These are phyloP conservation scores for Aradophagus sp. DNA, from an alignment of 1,140 invertebrate genomes.

Conservation along the genomic window DNA sequence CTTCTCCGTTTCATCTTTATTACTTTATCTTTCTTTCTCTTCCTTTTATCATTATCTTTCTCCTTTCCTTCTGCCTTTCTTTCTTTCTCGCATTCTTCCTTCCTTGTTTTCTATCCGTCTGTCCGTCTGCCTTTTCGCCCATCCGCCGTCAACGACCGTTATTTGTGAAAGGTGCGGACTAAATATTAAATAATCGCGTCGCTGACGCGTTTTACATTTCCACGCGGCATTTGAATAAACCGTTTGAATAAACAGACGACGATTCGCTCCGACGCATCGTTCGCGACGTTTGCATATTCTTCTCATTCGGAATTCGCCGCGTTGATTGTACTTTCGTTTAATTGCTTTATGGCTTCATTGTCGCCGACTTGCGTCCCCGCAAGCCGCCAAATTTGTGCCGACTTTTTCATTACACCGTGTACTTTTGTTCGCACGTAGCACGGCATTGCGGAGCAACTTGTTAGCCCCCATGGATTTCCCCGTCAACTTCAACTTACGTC, in stretches of 20 bases:
- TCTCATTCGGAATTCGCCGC: too few relatives aligned
- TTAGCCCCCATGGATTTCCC: slow-evolving; percentile 36
- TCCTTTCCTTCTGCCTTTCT: too few relatives aligned
- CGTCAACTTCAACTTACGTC: slow-evolving; percentile 39
- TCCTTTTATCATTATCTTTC: too few relatives aligned
- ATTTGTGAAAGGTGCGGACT: slow-evolving; percentile 36
- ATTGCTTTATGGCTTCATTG: too few relatives aligned
- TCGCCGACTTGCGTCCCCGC: too few relatives aligned
- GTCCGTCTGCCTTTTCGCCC: too few relatives aligned
- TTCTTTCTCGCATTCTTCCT: too few relatives aligned
- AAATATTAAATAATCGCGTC: slow-evolving; percentile 35
- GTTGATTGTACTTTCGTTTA: too few relatives aligned
- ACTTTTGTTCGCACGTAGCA: slow-evolving; percentile 33
- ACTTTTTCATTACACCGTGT: slow-evolving; percentile 28
- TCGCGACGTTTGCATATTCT: not conserved
- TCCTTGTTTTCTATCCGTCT: too few relatives aligned
- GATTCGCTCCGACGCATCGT: not conserved
- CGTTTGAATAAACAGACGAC: slow-evolving; percentile 7
- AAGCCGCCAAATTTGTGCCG: slow-evolving; percentile 10
- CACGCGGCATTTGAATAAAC: slow-evolving; percentile 10
- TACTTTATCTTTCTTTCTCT: too few relatives aligned
- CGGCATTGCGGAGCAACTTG: slow-evolving; percentile 16
- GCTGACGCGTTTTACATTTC: slow-evolving; percentile 2
- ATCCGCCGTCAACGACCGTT: too few relatives aligned
- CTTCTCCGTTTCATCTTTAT: too few relatives aligned